These are phyloP conservation scores for Drosophila ambigua DNA, from an alignment of 1,140 invertebrate genomes.

Conservation along the genomic window DNA sequence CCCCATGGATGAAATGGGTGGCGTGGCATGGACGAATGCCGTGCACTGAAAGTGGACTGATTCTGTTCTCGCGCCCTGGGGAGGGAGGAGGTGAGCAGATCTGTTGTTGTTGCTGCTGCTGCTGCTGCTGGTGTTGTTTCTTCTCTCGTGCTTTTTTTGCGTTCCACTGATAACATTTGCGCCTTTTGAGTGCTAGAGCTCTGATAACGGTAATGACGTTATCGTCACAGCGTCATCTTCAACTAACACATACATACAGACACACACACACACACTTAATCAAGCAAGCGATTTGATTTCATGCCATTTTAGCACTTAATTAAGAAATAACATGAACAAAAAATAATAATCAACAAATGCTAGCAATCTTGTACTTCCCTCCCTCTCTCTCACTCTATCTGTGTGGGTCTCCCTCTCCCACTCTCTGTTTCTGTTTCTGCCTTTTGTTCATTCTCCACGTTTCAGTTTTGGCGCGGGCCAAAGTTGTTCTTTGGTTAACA, in stretches of 20 bases:
- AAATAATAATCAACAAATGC: slow-evolving; percentile 45
- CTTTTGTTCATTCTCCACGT: slow-evolving; percentile 7
- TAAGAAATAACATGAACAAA: slow-evolving; percentile 62
- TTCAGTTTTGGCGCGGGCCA: slow-evolving; percentile 6
- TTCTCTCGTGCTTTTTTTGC: slow-evolving; percentile 26
- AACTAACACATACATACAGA: slow-evolving; percentile 11
- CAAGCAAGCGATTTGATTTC: slow-evolving; percentile 59
- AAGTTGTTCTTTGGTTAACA: background rate
- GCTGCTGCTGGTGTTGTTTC: slow-evolving; percentile 39
- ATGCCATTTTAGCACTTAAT: slow-evolving; percentile 75
- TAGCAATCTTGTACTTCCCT: slow-evolving; percentile 6
- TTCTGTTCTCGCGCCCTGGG: slow-evolving; percentile 4
- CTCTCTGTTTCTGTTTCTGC: slow-evolving; percentile 1
- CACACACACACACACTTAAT: background rate
- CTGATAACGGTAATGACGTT: slow-evolving; percentile 71
- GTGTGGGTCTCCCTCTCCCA: no score
- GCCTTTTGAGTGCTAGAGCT: slow-evolving; percentile 56
- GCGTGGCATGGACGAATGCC: slow-evolving; percentile 14
- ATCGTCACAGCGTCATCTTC: slow-evolving; percentile 63
- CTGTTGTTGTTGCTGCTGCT: slow-evolving; percentile 45
- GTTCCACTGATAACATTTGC: slow-evolving; percentile 73
- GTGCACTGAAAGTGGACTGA: slow-evolving; percentile 30
- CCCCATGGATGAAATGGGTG: slow-evolving; percentile 8
- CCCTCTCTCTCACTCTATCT: no score
- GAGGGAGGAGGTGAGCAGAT: background rate